A percentile compares a stretch with the other conserved stretches of the same genome.
These are phyloP conservation scores for Drosophila hamatofila DNA, from an alignment of 2,888 invertebrate genomes.

Conservation along the genomic window DNA sequence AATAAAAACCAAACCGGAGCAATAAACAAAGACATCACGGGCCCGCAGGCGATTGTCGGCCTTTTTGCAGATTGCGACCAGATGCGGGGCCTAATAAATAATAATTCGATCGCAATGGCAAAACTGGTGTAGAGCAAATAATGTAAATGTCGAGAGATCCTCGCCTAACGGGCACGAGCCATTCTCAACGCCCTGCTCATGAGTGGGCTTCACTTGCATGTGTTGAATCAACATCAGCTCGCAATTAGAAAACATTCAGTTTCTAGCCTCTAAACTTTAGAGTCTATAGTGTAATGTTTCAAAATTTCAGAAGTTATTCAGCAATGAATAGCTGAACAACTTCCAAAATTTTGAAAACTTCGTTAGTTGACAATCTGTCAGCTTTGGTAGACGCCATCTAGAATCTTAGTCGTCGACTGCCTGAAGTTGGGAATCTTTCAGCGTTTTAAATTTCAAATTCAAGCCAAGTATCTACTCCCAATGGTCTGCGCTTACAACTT, in stretches of 20 bases:
- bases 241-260: background rate
- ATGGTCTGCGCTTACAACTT: background rate
- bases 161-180: conserved; percentile 10
- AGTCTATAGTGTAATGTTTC: background rate
- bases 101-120: conserved; percentile 61
- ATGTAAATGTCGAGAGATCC: conserved; percentile 35
- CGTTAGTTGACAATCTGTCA: too few species aligned
- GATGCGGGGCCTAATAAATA: conserved; percentile 67
- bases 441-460: background rate
- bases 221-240: background rate
- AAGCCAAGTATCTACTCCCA: background rate
- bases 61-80: conserved; percentile 28
- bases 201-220: conserved; percentile 1
- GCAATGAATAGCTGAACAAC: too few species aligned
- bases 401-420: background rate
- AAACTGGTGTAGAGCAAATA: conserved; percentile 70
- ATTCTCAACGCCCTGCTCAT: conserved; percentile 4
- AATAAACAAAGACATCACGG: conserved; percentile 80
- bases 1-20: conserved; percentile 49
- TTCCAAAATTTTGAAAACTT: too few species aligned
- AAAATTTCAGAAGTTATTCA: background rate
- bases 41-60: conserved; percentile 40
- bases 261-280: background rate
- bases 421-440: background rate
- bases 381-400: background rate